Evolutionary conservation across 2,797 vertebrate species (phyloP).

Genomic region (Spheniscus humboldti): DNA sequence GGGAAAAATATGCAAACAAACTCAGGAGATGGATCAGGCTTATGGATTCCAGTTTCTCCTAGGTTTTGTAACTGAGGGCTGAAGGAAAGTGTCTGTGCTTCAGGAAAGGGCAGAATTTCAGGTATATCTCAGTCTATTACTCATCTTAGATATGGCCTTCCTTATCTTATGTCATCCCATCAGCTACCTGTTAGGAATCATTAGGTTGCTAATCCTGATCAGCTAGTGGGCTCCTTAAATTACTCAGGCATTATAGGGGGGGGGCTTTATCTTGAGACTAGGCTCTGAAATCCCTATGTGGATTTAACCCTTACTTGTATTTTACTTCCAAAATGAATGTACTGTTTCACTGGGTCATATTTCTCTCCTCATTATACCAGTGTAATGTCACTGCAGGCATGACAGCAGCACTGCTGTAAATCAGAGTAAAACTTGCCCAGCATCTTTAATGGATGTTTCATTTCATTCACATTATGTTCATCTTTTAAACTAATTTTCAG

Average conservation of each 20-base stretch:
- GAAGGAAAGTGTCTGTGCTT: neutral
- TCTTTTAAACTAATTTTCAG: constrained; percentile 15
- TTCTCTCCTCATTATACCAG: neutral
- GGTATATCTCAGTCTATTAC: neutral
- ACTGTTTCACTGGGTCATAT: neutral
- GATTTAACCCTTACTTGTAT: neutral
- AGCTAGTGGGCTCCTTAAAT: neutral
- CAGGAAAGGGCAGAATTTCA: neutral
- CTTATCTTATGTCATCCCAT: neutral
- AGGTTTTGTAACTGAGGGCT: neutral
- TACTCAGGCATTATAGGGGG: neutral
- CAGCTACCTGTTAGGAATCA: neutral
- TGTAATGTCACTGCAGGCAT: neutral
- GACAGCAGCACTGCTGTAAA: neutral
- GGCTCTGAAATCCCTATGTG: neutral
- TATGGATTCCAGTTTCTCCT: neutral
- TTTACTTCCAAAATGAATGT: constrained; percentile 6
- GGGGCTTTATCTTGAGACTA: neutral
- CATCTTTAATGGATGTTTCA: neutral
- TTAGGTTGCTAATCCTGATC: neutral
- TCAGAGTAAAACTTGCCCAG: neutral
- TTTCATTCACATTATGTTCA: constrained; percentile 1
- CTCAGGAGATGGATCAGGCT: neutral
- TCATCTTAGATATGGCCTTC: neutral
- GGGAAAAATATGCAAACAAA: neutral